A percentile compares a stretch with the other conserved stretches of the same genome.
phyloP scores from a whole-genome alignment of 2,113 vertebrate species.

The Cacatua alba region DNA sequence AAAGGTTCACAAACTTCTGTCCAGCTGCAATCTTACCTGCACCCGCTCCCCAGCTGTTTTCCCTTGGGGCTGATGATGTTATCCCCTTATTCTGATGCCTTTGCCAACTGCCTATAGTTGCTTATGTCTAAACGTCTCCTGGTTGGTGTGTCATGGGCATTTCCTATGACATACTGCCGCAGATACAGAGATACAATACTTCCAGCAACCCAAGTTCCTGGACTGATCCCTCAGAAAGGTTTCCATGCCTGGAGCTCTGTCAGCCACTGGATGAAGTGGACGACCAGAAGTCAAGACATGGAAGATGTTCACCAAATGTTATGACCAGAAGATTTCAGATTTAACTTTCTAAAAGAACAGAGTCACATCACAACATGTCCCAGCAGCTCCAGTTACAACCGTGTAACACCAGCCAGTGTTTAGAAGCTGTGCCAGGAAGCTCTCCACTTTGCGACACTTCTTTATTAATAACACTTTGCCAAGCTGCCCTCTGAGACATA shows the following conservation, averaged over 20 bases:
- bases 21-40: neutral
- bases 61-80: neutral
- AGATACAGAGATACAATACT: neutral
- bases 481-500: conserved; percentile 49
- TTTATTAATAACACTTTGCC: conserved; percentile 51
- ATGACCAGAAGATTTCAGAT: conserved; percentile 48
- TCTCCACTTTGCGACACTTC: conserved; percentile 17
- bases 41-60: neutral
- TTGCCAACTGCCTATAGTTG: neutral
- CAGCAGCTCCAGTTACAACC: conserved; percentile 28
- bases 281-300: neutral
- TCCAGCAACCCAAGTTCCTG: neutral
- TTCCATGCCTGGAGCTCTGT: neutral
- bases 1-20: neutral
- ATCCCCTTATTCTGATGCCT: neutral
- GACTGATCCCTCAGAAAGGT: rapidly evolving
- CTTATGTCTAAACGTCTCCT: neutral
- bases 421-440: conserved; percentile 43
- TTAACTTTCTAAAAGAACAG: conserved; percentile 10
- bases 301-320: conserved; percentile 25
- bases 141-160: neutral
- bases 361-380: conserved; percentile 2
- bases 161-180: neutral
- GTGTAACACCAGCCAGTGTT: neutral
- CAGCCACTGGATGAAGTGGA: neutral